A percentile compares a stretch with the other conserved stretches of the same genome.
Conservation (phyloP, 2,113 vertebrate species). For the Datnioides undecimradiatus region DNA sequence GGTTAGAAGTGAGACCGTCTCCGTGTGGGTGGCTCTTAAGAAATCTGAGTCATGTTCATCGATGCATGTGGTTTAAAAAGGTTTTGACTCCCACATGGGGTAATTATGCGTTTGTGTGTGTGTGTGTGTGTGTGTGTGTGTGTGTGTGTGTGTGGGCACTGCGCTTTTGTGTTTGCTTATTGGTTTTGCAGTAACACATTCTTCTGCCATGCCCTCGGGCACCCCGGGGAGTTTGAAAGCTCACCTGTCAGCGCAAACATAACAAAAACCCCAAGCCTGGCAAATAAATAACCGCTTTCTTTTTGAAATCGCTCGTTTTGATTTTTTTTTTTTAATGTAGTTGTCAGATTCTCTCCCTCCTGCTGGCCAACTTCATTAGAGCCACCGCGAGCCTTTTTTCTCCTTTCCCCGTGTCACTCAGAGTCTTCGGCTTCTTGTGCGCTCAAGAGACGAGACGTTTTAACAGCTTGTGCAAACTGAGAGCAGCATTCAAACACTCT, state of each 20-base stretch:
- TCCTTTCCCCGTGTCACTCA: not conserved
- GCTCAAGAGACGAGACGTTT: conserved; percentile 12
- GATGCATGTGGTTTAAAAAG: not conserved
- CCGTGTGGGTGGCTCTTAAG: not conserved
- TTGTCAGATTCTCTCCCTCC: not conserved
- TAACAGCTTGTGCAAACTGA: conserved; percentile 54
- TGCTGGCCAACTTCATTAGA: not conserved
- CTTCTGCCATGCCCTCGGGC: conserved; percentile 1
- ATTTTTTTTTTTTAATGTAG: not conserved
- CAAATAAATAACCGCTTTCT: not conserved
- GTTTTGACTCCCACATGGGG: not conserved
- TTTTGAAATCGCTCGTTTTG: not conserved
- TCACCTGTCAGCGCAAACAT: conserved; percentile 33
- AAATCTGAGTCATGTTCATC: not conserved
- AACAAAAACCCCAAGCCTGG: not conserved
- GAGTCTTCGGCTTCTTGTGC: conserved; percentile 6
- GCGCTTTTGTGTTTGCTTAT: conserved; percentile 13
- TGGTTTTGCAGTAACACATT: not conserved
- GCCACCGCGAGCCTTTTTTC: not conserved
- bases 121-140: not conserved
- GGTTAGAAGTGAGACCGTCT: not conserved
- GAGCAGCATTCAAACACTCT: conserved; percentile 41
- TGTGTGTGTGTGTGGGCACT: not conserved
- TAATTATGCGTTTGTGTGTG: not conserved
- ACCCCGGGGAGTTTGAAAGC: conserved; percentile 3